Evolutionary conservation across 2,113 vertebrate genomes (phyloP), one percentile per base, ranked within the genome.

Genomic region (Leucosticte australis): DNA sequence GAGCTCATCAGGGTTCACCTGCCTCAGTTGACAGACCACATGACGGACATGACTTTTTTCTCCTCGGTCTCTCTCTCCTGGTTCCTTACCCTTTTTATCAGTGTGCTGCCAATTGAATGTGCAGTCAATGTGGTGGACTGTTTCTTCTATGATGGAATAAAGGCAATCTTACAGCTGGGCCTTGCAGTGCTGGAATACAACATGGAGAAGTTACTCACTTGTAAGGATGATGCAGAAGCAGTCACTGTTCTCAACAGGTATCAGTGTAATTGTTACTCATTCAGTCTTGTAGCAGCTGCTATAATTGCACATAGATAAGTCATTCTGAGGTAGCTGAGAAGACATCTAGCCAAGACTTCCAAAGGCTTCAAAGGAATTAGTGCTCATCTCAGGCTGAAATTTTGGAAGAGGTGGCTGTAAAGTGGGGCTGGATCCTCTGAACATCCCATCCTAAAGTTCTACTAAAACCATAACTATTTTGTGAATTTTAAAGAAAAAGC

Each of bases 21-120:
- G 95, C 99, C 99, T 67, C 99, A 99, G 97, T 97, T 99, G 97
- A 99, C 99, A 39, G 99, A 99, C 70, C 99, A 99, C 98, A 99
- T 99, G 99, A 98, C 94, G 10, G 99, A 99, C 97, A 98, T 99
- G 98, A 99, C 99, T 20, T 99, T 99, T 98, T 99, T 99, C 98
- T 99, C 99, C 21, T 99, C 99, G 1, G 98, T 99, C 95, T 99
- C 99, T 83, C 97, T 99, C 89, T 99, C 99, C 71, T 99, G 99
- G 99, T 99, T 99, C 96, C 99, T 99, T 96, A 99, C 99, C 27
- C 98, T 99, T 90, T 99, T 99, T 96, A 99, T 99, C 98, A 99
- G 99, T 7, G 99, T 99, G 85, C 96, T 99, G 70, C 99, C 99
- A 88, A 99, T 99, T 90, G 99, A 99, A 97, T 99, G 99, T 33